Percentiles rank a stretch among this genome's conserved stretches.
These are phyloP conservation scores for Scomber scombrus DNA, from an alignment of 2,113 vertebrate genomes.

Conservation along the genomic window DNA sequence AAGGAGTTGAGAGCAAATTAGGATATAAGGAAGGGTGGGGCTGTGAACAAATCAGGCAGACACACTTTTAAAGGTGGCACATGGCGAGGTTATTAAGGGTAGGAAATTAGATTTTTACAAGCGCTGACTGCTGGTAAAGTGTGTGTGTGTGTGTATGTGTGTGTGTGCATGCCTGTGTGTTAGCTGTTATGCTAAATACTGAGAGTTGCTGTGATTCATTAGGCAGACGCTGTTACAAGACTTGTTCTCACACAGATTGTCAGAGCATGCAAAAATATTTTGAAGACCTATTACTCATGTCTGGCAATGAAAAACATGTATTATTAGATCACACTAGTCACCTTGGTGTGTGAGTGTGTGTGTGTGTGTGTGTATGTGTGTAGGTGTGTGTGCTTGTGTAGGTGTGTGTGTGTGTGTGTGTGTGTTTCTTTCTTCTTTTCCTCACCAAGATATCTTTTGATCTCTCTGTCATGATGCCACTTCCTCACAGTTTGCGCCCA, in stretches of 20 bases:
- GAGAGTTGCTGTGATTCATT: constrained; percentile 65
- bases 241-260: constrained; percentile 9
- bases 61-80: constrained; percentile 67
- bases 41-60: constrained; percentile 69
- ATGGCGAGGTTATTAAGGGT: constrained; percentile 55
- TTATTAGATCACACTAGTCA: constrained; percentile 42
- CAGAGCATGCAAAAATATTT: neutral
- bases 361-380: neutral
- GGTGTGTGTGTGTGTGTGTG: constrained; percentile 1
- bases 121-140: constrained; percentile 44
- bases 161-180: constrained; percentile 25
- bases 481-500: constrained; percentile 38
- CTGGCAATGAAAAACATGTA: constrained; percentile 32
- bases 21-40: constrained; percentile 6
- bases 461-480: constrained; percentile 41
- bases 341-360: neutral
- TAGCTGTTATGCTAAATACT: constrained; percentile 60
- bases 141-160: constrained; percentile 24
- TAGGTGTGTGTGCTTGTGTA: constrained; percentile 6
- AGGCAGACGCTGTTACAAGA: constrained; percentile 25
- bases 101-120: constrained; percentile 78
- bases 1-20: constrained; percentile 59
- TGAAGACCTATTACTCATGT: constrained; percentile 61
- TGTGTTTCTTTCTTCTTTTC: neutral
- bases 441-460: constrained; percentile 25